Evolutionary conservation across 1,140 invertebrate species (phyloP), one percentile per base, ranked within the genome.

Genomic region (Drosophila rufa): DNA sequence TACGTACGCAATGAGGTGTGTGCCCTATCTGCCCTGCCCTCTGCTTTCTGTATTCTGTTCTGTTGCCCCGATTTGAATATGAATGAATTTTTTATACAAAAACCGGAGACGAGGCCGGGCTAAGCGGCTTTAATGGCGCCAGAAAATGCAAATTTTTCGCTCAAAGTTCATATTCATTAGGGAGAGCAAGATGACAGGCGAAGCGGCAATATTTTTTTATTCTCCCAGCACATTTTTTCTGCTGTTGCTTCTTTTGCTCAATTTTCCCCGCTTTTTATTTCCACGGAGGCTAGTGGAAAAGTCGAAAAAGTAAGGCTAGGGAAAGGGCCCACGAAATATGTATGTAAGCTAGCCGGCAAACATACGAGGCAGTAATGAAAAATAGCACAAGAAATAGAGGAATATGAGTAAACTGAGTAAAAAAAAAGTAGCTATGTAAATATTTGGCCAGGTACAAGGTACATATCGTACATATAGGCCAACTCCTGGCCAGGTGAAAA

Each of bases 1-100:
- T 93, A 96, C 96, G 94, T 98, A 98, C 93, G 95, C 97, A 92
- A 98, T 97, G 96, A 95, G 97, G 96, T 96, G 94, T 93, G 92
- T 80, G 77, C 79, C 57, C 46, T 46, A 15, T 51, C 30, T 47
- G 55, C 25, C 17, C 15, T 4, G 14, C n/a, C 40, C 25, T 27
- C n/a, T 38, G 19, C 22, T n/a, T 11, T 14, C 15, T 71, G 11
- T 58, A n/a, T 15, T n/a, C 17, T 36, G 15, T 14, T 48, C 36
- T 17, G 27, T 2, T 59, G 53, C 69, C 57, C 48, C 64, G 73
- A 73, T 79, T 85, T 78, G 78, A 85, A 85, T 85, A 79, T 82
- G 82, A 77, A 85, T 85, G 74, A 75, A 75, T 76, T 79, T 76
- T 76, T 76, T 60, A 81, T 78, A 64, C 68, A 78, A 74, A 70